These are phyloP conservation scores for Asobara japonica DNA, from an alignment of 1,140 invertebrate genomes.

Conservation along the genomic window DNA sequence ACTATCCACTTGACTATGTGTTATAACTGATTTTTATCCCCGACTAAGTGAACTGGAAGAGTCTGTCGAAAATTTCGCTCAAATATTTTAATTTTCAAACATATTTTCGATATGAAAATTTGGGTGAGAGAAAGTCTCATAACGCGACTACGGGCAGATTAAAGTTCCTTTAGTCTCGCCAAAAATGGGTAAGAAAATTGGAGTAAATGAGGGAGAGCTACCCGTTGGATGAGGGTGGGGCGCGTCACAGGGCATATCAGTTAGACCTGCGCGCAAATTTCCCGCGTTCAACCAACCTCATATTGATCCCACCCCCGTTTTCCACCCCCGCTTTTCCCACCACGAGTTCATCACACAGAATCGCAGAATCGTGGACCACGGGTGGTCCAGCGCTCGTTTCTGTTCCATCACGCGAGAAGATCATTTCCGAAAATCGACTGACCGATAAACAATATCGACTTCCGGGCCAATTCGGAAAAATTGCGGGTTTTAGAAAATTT, in stretches of 20 bases:
- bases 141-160: too few relatives aligned
- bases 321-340: conserved; percentile 42
- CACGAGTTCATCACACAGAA: conserved; percentile 50
- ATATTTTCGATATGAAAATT: too few relatives aligned
- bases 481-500: too few relatives aligned
- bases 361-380: conserved; percentile 59
- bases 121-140: too few relatives aligned
- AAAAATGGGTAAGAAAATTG: neutral
- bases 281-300: conserved; percentile 66
- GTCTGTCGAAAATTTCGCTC: too few relatives aligned
- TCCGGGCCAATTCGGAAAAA: too few relatives aligned
- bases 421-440: neutral
- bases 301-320: conserved; percentile 65
- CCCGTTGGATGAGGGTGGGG: conserved; percentile 25
- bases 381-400: conserved; percentile 48
- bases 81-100: too few relatives aligned
- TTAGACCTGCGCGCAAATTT: conserved; percentile 66
- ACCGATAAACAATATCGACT: neutral
- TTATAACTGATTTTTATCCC: neutral
- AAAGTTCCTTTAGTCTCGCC: neutral
- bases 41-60: too few relatives aligned
- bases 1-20: too few relatives aligned
- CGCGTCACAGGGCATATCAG: conserved; percentile 30
- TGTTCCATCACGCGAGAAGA: neutral
- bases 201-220: neutral